Base-by-base conservation (phyloP, 2,888 invertebrate species). In the Frankliniella intonsa region DNA sequence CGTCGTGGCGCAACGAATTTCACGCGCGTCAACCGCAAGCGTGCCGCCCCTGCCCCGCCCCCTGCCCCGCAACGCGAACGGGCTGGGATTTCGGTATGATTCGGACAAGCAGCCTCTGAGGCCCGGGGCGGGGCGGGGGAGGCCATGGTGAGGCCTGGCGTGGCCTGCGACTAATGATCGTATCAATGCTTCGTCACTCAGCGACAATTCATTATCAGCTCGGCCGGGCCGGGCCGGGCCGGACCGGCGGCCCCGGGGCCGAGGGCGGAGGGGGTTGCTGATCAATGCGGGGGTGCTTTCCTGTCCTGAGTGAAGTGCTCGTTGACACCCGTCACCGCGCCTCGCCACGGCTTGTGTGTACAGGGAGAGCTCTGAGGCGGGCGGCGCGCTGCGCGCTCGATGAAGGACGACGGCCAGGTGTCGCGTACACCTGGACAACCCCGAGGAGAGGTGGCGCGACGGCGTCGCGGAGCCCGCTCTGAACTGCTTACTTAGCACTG, bases 391-490 rank as follows among this genome's bases (percentile, higher is more conserved):
- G 51, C 55, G 38, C 38, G 38, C 38, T 38, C 38, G 38, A 38
- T 38, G 38, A 38, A 5, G 38, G 38, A 5, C 38, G 38, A 5
- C 38, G 5, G 38, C 38, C 38, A 38, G 38, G 38, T 38, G 38
- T 38, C 38, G 38, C 55, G 14, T 19, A 14, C 19, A 19, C 55
- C 12, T 14, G 55, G 55, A 55, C 11, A 8, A 55, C 55, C 17
- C 55, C 17, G 55, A 17, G 55, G 19, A 55, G 55, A 17, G 55
- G 19, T 11, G 55, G 38, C 17, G 50, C 11, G 27, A 51, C 80
- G 94, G 93, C 3, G 3, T 38, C 38, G 38, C 38, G 38, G 38
- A 38, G 38, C 38, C 38, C 38, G 38, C 38, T 38, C 38, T 38
- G 38, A 38, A 38, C 38, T 2, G 38, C 5, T 38, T 5, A 38